A percentile compares a stretch with the other conserved stretches of the same genome.
Conservation (phyloP, 2,113 vertebrate species). For the Candoia aspera region DNA sequence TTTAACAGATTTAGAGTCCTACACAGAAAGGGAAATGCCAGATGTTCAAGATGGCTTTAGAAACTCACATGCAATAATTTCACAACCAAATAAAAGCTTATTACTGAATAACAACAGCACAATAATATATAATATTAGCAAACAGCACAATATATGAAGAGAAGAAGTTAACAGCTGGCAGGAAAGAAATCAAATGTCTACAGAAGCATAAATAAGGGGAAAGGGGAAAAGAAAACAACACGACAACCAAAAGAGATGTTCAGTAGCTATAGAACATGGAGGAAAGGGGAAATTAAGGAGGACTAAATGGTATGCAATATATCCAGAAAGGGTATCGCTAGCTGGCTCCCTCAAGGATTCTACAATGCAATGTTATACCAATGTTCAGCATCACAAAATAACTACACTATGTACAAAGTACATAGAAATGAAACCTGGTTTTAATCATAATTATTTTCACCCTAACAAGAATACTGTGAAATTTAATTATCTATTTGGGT, state of each 20-base stretch:
- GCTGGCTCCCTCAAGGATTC: not conserved
- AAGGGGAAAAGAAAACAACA: not conserved
- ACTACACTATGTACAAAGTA: not conserved
- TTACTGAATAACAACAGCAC: not conserved
- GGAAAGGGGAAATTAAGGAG: not conserved
- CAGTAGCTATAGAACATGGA: not conserved
- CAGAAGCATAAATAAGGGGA: not conserved
- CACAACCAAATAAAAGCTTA: not conserved
- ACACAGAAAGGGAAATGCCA: not conserved
- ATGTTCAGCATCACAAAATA: not conserved
- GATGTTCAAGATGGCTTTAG: not conserved
- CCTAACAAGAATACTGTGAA: not conserved
- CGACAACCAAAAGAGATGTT: not conserved
- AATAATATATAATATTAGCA: not conserved
- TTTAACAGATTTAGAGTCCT: not conserved
- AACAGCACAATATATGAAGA: not conserved
- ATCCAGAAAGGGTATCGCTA: not conserved
- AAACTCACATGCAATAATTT: not conserved
- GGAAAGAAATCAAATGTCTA: not conserved
- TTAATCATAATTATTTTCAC: not conserved
- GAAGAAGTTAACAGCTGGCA: not conserved
- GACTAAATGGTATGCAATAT: not conserved
- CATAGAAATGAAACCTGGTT: not conserved
- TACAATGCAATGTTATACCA: not conserved
- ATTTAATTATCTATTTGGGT: not conserved